Conservation (phyloP, 2,797 vertebrate species). For the Picus viridis region DNA sequence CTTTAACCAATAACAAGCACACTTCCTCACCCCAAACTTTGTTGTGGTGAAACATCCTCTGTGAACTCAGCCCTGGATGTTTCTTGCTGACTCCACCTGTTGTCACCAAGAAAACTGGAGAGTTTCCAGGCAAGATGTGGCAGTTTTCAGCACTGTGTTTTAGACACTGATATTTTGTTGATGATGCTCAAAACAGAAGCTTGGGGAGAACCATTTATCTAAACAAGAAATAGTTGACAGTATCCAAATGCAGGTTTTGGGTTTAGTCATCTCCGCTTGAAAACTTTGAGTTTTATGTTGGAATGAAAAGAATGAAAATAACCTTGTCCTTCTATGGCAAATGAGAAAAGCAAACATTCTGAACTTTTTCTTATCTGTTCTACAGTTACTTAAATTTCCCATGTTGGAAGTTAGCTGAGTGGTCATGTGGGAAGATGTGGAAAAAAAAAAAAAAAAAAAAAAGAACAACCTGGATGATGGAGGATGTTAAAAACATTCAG, state of each 20-base stretch:
- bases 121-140: not conserved
- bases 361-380: not conserved
- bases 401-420: not conserved
- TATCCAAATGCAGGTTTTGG: not conserved
- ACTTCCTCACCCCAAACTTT: not conserved
- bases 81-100: not conserved
- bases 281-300: not conserved
- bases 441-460: not conserved
- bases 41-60: not conserved
- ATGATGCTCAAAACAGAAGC: not conserved
- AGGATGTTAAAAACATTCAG: not conserved
- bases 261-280: not conserved
- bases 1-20: not conserved
- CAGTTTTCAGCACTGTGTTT: not conserved
- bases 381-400: not conserved
- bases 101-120: not conserved
- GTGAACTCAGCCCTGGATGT: not conserved
- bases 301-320: not conserved
- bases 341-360: not conserved
- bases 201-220: not conserved
- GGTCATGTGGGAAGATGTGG: not conserved
- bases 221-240: not conserved
- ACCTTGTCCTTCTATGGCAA: not conserved
- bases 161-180: not conserved
- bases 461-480: not conserved